phyloP scores from a whole-genome alignment of 2,113 vertebrate genomes.

The Cephalopterus ornatus region DNA sequence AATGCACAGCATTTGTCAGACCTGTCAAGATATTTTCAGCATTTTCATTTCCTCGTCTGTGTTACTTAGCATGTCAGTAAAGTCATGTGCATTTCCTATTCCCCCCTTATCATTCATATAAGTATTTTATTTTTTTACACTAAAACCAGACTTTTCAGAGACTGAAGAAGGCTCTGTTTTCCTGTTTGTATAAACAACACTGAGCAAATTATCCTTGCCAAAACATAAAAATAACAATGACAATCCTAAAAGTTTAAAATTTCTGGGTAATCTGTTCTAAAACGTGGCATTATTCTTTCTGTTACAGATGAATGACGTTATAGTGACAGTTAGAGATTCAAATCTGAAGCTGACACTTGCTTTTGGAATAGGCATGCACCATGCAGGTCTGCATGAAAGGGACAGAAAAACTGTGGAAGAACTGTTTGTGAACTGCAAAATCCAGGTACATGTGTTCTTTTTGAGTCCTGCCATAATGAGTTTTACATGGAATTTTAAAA shows the following conservation, averaged over 20 bases:
- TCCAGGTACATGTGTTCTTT: constrained; percentile 81
- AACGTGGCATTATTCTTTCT: background rate
- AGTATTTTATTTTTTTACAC: background rate
- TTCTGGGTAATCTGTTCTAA: background rate
- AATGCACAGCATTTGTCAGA: constrained; percentile 7
- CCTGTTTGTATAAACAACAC: background rate
- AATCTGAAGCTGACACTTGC: constrained; percentile 96
- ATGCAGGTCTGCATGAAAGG: constrained; percentile 92
- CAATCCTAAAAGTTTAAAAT: background rate
- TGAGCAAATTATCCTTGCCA: background rate
- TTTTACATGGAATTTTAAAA: constrained; percentile 41
- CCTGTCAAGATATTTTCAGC: constrained; percentile 28
- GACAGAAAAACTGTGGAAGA: constrained; percentile 97
- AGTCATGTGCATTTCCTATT: background rate
- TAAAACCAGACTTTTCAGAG: background rate
- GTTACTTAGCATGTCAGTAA: background rate
- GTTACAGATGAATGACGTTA: constrained; percentile 89
- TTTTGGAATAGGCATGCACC: constrained; percentile 97
- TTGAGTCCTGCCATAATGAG: background rate
- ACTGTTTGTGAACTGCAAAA: constrained; percentile 97
- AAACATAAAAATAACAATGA: background rate
- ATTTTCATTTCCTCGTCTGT: constrained; percentile 29
- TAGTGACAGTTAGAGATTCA: constrained; percentile 88
- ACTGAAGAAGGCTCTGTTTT: background rate
- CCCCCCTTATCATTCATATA: background rate